Base-by-base conservation (phyloP, 1,140 invertebrate species). In the Cydia strobilella region DNA sequence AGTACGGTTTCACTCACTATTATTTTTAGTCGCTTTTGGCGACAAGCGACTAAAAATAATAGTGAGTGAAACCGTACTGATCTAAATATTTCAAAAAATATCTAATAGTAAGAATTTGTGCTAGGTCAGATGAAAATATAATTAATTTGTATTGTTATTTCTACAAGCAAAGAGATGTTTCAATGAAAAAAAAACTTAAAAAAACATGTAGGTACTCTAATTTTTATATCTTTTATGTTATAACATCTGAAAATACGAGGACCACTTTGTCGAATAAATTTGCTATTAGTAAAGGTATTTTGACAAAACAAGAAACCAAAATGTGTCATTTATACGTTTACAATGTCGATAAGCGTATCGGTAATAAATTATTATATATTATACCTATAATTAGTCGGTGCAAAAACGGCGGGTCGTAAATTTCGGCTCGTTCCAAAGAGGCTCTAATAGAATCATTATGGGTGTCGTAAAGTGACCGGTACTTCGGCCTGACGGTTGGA, bases 371-470 rank as follows among this genome's bases (percentile, higher is more conserved):
- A 18, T 69, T 69, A 35, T 69, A n/a, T n/a, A n/a, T n/a, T n/a
- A n/a, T n/a, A n/a, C n/a, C n/a, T 69, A 69, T 69, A 69, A 69
- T 69, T 69, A 69, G 65, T 69, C 15, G 63, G 65, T 69, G 31
- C 31, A 69, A 69, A 69, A 69, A 69, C 63, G 27, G 23, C 25
- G 3, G 6, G 65, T 42, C 65, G 65, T 69, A 69, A 69, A 69
- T 69, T 69, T 69, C 65, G 65, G 65, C 65, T 66, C 23, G 65
- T 69, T 39, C 18, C 31, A 42, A 42, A 69, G 65, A 15, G 27
- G 65, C 54, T 66, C 63, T 69, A 69, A 69, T 69, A 69, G 65
- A 69, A 69, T 69, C 65, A 69, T 69, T 69, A 69, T 69, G 65
- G 27, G 15, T 20, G 65, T 35, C 65, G 65, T 69, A 69, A 69